phyloP scores from a whole-genome alignment of 1,140 invertebrate species.

The Calephelis virginiensis region DNA sequence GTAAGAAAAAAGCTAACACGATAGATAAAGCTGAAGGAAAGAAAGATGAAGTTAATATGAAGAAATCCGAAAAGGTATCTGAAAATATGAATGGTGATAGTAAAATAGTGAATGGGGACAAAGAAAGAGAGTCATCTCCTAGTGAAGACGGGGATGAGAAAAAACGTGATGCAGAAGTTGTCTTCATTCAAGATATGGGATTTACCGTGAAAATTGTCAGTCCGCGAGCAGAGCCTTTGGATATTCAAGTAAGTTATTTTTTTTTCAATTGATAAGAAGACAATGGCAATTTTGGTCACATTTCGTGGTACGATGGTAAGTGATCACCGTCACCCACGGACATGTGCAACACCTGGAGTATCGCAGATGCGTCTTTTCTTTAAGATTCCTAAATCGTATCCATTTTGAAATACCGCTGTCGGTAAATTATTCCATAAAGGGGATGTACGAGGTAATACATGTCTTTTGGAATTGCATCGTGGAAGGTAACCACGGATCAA shows the following conservation, averaged over 20 bases:
- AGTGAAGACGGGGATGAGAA: conserved; percentile 81
- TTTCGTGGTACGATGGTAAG: too few species aligned
- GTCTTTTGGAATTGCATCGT: too few species aligned
- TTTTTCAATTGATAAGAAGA: background rate
- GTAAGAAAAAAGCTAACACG: conserved; percentile 47
- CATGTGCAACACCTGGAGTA: too few species aligned
- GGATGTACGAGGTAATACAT: too few species aligned
- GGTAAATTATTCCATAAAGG: too few species aligned
- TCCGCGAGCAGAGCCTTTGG: conserved; percentile 92
- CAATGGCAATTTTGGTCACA: too few species aligned
- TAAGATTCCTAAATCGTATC: too few species aligned
- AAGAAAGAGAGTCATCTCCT: conserved; percentile 65
- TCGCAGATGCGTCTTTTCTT: too few species aligned
- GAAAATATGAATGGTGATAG: conserved; percentile 53
- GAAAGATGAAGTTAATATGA: conserved; percentile 38
- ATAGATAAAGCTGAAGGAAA: conserved; percentile 44
- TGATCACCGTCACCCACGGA: too few species aligned
- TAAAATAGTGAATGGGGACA: conserved; percentile 65
- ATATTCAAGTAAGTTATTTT: conserved; percentile 86
- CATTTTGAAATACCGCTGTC: too few species aligned
- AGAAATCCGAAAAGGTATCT: conserved; percentile 37
- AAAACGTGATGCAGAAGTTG: conserved; percentile 87
- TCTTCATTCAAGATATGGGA: conserved; percentile 95
- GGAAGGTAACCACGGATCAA: too few species aligned
- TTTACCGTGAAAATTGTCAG: conserved; percentile 95